Evolutionary conservation across 2,888 invertebrate genomes (phyloP).

Genomic region (Diogma glabrata): DNA sequence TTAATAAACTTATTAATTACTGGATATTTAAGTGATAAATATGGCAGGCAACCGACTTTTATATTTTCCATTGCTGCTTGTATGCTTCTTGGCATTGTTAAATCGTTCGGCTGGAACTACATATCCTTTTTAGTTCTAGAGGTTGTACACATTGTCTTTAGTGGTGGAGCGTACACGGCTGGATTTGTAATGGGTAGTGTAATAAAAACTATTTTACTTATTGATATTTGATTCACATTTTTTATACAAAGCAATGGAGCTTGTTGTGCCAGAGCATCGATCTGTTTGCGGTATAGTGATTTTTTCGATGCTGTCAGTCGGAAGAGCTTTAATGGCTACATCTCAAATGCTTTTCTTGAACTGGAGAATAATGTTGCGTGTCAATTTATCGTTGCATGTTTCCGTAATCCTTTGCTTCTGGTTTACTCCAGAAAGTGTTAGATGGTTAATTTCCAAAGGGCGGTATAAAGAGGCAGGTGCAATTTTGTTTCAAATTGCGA

Average conservation of each 20-base stretch:
- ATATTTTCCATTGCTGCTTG: not conserved
- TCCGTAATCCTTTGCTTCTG: constrained; percentile 42
- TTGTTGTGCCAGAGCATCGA: not conserved
- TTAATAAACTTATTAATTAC: constrained; percentile 1
- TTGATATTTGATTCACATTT: too few species aligned
- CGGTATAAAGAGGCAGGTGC: not conserved
- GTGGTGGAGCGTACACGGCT: not conserved
- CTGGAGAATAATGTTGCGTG: not conserved
- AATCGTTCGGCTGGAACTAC: not conserved
- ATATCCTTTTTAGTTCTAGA: not conserved
- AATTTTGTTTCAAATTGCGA: not conserved
- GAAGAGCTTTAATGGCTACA: constrained; percentile 41
- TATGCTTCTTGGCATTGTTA: not conserved
- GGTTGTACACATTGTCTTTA: not conserved
- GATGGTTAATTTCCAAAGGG: not conserved
- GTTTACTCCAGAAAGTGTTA: constrained; percentile 50
- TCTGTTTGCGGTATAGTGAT: not conserved
- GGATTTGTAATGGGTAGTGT: constrained; percentile 4
- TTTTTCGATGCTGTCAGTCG: not conserved
- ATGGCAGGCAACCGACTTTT: not conserved
- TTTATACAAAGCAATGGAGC: not conserved
- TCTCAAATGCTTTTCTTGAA: constrained; percentile 47
- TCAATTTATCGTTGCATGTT: not conserved
- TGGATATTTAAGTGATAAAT: not conserved
- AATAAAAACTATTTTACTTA: too few species aligned